Percentiles rank a stretch among this genome's conserved stretches.
phyloP scores from a whole-genome alignment of 1,140 invertebrate genomes.

The Maconellicoccus hirsutus region DNA sequence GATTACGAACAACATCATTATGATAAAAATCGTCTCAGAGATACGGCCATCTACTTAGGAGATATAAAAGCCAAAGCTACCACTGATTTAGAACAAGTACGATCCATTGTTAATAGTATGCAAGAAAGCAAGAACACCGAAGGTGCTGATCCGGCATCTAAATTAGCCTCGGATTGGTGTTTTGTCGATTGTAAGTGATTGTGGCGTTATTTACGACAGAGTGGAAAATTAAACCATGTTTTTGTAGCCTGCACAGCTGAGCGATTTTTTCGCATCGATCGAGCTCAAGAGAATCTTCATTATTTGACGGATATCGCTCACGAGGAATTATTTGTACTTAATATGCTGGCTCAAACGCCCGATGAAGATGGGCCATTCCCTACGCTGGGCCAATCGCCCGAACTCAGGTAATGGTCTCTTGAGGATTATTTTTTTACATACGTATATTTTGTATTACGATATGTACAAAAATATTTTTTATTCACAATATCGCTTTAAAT shows the following conservation, averaged over 20 bases:
- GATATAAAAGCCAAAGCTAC: constrained; percentile 64
- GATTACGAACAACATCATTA: constrained; percentile 89
- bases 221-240: constrained; percentile 28
- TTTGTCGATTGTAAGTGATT: constrained; percentile 73
- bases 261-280: constrained; percentile 85
- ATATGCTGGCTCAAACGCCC: constrained; percentile 34
- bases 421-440: too few relatives aligned
- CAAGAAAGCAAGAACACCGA: constrained; percentile 36
- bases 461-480: too few relatives aligned
- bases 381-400: neutral
- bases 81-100: constrained; percentile 66
- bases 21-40: constrained; percentile 72
- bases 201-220: neutral
- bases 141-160: constrained; percentile 40
- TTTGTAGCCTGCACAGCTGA: constrained; percentile 80
- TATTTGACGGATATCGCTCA: constrained; percentile 84
- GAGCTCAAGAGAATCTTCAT: constrained; percentile 84
- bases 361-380: constrained; percentile 11
- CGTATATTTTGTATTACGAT: too few relatives aligned
- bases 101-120: constrained; percentile 58
- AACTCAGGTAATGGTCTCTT: constrained; percentile 10
- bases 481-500: too few relatives aligned
- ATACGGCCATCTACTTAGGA: constrained; percentile 54
- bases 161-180: constrained; percentile 64
- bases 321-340: constrained; percentile 76